Conservation (phyloP, 2,888 invertebrate genomes). For the Azorinus chamasolen region DNA sequence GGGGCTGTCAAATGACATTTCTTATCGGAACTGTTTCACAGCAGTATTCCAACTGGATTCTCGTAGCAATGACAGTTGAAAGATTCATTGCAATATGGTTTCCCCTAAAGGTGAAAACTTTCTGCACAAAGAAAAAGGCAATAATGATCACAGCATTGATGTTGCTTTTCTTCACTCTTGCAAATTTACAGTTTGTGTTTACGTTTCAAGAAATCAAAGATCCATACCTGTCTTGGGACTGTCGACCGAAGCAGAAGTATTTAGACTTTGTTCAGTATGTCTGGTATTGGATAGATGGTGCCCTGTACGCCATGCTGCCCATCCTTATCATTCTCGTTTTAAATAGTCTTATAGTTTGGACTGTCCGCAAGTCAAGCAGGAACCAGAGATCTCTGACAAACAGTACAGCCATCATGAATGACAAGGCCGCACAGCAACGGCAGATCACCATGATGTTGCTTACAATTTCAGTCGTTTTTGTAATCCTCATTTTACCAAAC, state of each 20-base stretch:
- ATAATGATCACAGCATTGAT: constrained; percentile 48
- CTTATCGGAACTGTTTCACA: constrained; percentile 73
- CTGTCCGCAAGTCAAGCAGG: constrained; percentile 64
- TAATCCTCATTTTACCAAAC: constrained; percentile 76
- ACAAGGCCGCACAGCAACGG: constrained; percentile 71
- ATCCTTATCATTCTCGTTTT: constrained; percentile 70
- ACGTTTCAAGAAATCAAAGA: constrained; percentile 61
- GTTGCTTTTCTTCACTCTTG: constrained; percentile 61
- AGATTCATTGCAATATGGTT: constrained; percentile 81
- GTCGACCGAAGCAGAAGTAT: constrained; percentile 55
- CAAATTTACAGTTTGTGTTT: constrained; percentile 69
- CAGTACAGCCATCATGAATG: constrained; percentile 59
- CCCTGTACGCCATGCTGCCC: constrained; percentile 73
- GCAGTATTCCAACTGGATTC: constrained; percentile 80
- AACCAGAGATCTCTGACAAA: constrained; percentile 65
- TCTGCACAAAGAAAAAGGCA: constrained; percentile 70
- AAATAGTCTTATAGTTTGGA: constrained; percentile 74
- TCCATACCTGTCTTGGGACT: constrained; percentile 44
- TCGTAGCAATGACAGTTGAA: constrained; percentile 81
- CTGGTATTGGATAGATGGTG: constrained; percentile 80
- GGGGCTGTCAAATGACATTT: constrained; percentile 72
- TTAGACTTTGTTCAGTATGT: constrained; percentile 59
- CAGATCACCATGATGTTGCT: constrained; percentile 80
- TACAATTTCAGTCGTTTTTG: constrained; percentile 73
- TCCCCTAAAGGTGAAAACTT: constrained; percentile 74